Percentiles rank a stretch among this genome's conserved stretches.
Conservation (phyloP, 1,140 invertebrate species). For the Solenopsis invicta region DNA sequence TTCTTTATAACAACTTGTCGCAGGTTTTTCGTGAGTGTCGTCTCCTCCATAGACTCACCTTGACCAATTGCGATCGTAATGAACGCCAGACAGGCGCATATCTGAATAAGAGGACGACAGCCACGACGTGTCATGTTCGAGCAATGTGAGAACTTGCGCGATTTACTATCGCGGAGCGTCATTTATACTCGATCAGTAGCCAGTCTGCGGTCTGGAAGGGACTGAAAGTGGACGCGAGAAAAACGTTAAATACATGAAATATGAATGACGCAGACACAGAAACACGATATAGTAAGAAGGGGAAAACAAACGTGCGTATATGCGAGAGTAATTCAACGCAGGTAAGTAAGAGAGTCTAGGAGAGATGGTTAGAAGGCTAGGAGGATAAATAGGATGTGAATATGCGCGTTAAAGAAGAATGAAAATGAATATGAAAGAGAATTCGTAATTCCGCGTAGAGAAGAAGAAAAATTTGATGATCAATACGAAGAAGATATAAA, state of each 20-base stretch:
- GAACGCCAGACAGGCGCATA: conserved; percentile 11
- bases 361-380: too few species aligned
- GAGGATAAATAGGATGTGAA: neutral
- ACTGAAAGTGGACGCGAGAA: conserved; percentile 28
- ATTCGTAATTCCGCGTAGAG: neutral
- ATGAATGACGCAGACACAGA: conserved; percentile 11
- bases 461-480: too few species aligned
- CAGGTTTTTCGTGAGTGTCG: neutral
- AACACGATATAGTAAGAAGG: neutral
- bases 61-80: neutral
- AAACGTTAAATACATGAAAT: neutral
- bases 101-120: neutral
- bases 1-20: neutral
- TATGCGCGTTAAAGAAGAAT: neutral
- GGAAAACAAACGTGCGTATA: neutral
- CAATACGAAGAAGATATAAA: too few species aligned
- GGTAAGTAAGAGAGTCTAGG: neutral
- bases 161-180: too few species aligned
- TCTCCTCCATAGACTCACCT: conserved; percentile 15
- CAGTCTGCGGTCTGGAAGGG: neutral
- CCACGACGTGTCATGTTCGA: conserved; percentile 33
- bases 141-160: too few species aligned
- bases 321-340: neutral
- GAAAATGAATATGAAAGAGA: neutral
- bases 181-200: too few species aligned